These are phyloP conservation scores for Oreochromis spilurus DNA, from an alignment of 2,113 vertebrate genomes.

Conservation along the genomic window DNA sequence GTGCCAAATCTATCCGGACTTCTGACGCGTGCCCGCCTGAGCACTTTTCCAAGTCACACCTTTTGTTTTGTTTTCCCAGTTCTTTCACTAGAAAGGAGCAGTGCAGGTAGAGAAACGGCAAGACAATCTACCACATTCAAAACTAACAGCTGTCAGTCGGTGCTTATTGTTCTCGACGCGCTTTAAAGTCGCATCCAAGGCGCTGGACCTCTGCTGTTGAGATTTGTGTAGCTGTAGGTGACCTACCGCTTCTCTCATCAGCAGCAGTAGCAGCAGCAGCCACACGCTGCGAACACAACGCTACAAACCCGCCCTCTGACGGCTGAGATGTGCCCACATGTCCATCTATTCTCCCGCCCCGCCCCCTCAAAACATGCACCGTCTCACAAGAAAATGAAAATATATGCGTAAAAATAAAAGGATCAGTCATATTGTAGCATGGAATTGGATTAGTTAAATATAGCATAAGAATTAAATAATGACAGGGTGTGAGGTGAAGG, in stretches of 20 bases:
- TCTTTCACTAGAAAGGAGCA: neutral
- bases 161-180: neutral
- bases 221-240: neutral
- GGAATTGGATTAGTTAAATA: neutral
- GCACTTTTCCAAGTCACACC: constrained; percentile 38
- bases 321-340: constrained; percentile 32
- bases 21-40: neutral
- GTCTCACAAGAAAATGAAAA: neutral
- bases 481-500: neutral
- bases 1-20: neutral
- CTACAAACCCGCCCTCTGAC: constrained; percentile 63
- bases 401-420: neutral
- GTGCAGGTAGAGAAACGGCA: neutral
- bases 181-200: neutral
- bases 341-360: constrained; percentile 31
- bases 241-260: constrained; percentile 28
- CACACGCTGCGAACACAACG: constrained; percentile 37
- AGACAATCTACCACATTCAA: neutral
- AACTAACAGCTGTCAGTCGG: neutral
- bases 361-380: constrained; percentile 7
- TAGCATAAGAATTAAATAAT: neutral
- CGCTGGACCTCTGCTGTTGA: neutral
- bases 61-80: constrained; percentile 26
- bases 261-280: constrained; percentile 12
- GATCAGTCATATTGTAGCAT: neutral